A percentile compares a stretch with the other conserved stretches of the same genome.
Evolutionary conservation across 1,140 invertebrate genomes (phyloP).

Genomic region (Lepeophtheirus salmonis): DNA sequence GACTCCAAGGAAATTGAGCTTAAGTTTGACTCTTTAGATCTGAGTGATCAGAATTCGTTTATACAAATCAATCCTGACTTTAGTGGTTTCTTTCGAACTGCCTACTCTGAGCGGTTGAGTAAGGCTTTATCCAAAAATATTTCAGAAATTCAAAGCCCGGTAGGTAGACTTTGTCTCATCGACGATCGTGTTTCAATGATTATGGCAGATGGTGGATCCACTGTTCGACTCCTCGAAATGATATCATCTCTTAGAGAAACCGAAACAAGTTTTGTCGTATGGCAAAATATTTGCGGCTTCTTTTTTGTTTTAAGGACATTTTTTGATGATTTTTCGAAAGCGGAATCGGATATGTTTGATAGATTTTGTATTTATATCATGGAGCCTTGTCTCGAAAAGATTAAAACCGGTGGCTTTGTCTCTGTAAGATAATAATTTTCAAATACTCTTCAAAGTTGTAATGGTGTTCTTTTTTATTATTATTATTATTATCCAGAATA

Average conservation of each 20-base stretch:
- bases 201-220: neutral
- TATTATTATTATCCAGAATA: neutral
- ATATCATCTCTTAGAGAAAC: neutral
- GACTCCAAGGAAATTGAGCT: conserved; percentile 33
- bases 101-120: neutral
- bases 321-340: too few species aligned
- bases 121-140: conserved; percentile 4
- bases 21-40: conserved; percentile 37
- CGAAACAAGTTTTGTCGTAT: conserved; percentile 6
- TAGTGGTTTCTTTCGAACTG: conserved; percentile 46
- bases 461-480: neutral
- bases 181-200: conserved; percentile 11
- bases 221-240: conserved; percentile 5
- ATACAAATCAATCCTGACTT: conserved; percentile 41
- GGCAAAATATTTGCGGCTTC: conserved; percentile 1
- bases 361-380: conserved; percentile 1
- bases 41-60: conserved; percentile 42
- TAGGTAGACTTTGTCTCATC: neutral
- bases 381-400: neutral
- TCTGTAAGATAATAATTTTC: neutral
- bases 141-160: neutral
- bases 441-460: neutral
- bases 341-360: neutral
- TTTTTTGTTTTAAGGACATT: neutral
- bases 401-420: neutral